Evolutionary conservation across 2,113 vertebrate species (phyloP).

Genomic region (Pangasianodon gigas): DNA sequence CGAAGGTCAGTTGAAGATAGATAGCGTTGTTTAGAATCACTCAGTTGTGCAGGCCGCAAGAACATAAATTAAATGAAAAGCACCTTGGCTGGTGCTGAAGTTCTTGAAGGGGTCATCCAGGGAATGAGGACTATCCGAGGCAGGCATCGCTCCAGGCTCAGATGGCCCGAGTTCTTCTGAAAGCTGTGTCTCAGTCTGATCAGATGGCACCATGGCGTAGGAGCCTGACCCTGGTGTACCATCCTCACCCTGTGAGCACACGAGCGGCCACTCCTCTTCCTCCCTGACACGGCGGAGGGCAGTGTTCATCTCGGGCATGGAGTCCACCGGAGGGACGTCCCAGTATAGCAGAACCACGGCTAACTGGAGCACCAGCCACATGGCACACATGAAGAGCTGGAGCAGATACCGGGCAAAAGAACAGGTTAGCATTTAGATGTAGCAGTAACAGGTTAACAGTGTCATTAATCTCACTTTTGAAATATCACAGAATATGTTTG

Average conservation of each 20-base stretch:
- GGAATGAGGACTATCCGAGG: background rate
- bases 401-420: background rate
- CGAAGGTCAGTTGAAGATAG: background rate
- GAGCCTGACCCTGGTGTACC: slow-evolving; percentile 36
- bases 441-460: background rate
- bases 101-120: slow-evolving; percentile 62
- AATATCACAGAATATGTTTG: background rate
- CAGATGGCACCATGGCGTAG: slow-evolving; percentile 58
- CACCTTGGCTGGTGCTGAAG: slow-evolving; percentile 72
- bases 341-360: slow-evolving; percentile 72
- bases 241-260: slow-evolving; percentile 57
- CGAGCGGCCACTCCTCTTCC: slow-evolving; percentile 64
- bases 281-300: slow-evolving; percentile 31
- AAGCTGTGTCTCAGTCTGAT: slow-evolving; percentile 38
- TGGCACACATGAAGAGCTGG: slow-evolving; percentile 82
- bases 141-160: slow-evolving; percentile 33
- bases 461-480: background rate
- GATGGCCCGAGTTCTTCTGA: slow-evolving; percentile 10
- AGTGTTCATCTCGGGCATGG: slow-evolving; percentile 42
- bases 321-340: slow-evolving; percentile 67
- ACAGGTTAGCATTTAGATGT: background rate
- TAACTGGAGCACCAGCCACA: slow-evolving; percentile 79
- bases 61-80: slow-evolving; percentile 21
- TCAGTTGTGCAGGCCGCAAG: background rate
- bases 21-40: background rate